Percentiles rank a stretch among this genome's conserved stretches.
Conservation (phyloP, 1,140 invertebrate genomes). For the Magallana angulata region DNA sequence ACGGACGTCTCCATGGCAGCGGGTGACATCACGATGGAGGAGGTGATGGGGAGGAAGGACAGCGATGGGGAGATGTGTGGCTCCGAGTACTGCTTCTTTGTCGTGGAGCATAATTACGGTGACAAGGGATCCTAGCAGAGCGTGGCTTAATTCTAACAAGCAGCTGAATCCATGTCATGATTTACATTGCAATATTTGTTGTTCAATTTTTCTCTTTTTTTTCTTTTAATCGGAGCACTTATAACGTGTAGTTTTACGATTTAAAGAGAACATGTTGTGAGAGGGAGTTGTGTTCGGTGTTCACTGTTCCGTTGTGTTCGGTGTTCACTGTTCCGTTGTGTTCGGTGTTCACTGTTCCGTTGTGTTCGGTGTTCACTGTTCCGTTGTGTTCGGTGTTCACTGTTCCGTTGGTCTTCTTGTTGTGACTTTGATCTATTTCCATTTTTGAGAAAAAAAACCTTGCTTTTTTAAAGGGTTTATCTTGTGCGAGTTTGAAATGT, state of each 20-base stretch:
- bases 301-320: too few relatives aligned
- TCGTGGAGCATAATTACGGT: constrained; percentile 71
- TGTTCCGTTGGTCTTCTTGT: too few relatives aligned
- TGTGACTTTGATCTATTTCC: too few relatives aligned
- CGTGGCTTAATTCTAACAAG: not conserved
- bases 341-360: too few relatives aligned
- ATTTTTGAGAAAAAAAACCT: too few relatives aligned
- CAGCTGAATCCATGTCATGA: constrained; percentile 17
- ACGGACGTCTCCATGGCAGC: constrained; percentile 65
- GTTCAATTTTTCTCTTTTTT: not conserved
- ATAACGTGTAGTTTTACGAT: not conserved
- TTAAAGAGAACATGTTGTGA: too few relatives aligned
- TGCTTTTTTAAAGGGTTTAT: too few relatives aligned
- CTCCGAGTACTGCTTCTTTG: constrained; percentile 66
- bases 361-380: too few relatives aligned
- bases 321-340: too few relatives aligned
- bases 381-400: too few relatives aligned
- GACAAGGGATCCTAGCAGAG: constrained; percentile 65
- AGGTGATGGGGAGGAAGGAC: constrained; percentile 49
- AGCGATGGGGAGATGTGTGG: constrained; percentile 66
- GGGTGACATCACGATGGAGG: constrained; percentile 48
- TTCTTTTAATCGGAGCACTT: not conserved
- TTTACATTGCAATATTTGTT: constrained; percentile 20
- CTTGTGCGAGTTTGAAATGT: too few relatives aligned
- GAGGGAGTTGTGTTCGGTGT: too few relatives aligned